Evolutionary conservation across 2,113 vertebrate genomes (phyloP).

Genomic region (Nymphicus hollandicus): DNA sequence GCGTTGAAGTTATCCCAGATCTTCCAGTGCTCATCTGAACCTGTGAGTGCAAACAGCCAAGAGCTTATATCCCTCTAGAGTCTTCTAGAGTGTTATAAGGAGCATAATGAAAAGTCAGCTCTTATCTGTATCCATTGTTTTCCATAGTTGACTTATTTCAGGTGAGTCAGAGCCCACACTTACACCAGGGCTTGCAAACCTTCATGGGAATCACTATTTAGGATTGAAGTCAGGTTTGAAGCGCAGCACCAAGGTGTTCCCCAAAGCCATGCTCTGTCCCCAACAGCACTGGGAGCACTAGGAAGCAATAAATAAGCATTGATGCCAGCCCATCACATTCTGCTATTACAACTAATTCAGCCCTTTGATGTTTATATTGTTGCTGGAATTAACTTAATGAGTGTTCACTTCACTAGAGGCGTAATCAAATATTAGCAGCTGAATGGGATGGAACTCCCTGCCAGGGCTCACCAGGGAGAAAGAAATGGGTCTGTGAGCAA

Average conservation of each 20-base stretch:
- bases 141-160: fast-evolving
- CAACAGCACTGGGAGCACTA: neutral
- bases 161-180: neutral
- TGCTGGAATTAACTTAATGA: constrained; percentile 18
- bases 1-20: neutral
- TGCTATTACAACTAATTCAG: neutral
- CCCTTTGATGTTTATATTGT: neutral
- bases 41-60: neutral
- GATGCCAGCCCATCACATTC: neutral
- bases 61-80: neutral
- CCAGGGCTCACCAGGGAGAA: neutral
- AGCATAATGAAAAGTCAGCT: neutral
- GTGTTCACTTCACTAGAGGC: neutral
- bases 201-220: neutral
- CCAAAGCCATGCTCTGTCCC: neutral
- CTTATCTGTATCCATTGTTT: neutral
- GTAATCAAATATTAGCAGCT: constrained; percentile 4
- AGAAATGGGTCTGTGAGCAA: neutral
- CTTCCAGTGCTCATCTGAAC: neutral
- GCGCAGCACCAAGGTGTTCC: neutral
- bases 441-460: constrained; percentile 1
- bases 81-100: neutral
- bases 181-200: neutral
- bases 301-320: neutral
- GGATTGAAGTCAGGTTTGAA: neutral